Evolutionary conservation across 2,113 vertebrate genomes (phyloP), one percentile per base, ranked within the genome.

Genomic region (Podilymbus podiceps): DNA sequence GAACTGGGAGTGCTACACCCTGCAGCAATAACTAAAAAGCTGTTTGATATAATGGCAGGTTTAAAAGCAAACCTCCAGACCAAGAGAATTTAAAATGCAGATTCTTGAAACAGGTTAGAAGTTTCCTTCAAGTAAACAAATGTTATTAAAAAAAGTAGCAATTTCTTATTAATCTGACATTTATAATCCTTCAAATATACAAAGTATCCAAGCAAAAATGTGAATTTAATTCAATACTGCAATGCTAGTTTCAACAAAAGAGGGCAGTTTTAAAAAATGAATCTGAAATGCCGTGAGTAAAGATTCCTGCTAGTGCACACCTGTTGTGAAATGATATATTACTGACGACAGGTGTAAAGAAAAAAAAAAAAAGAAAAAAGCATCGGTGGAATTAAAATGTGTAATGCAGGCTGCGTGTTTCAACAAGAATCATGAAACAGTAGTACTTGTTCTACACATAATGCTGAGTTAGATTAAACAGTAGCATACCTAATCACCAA

Each of bases 21-120:
- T 97, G 86, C 95, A 97, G 97, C 97, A 79, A 95, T 95, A 97
- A 95, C 97, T 96, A 97, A 97, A 97, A 97, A 96, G 95, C 95
- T 96, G 83, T 38, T 92, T 94, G 92, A 97, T 92, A 95, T 92
- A 98, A 97, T 97, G 93, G 96, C 66, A 97, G 96, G 97, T 93
- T 97, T 97, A 97, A 97, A 97, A 97, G 96, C 90, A 97, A 95
- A 97, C 96, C 97, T 97, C 91, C 93, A 86, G 91, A 96, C 95
- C 96, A 96, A 93, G 91, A 96, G 92, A 95, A 95, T 96, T 96
- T 96, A 94, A 95, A 97, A 96, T 94, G 95, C 85, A 96, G 87
- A 97, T 91, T 95, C 86, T 86, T 66, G 31, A 95, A 97, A 85
- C 68, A 97, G 66, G 76, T 62, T 90, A 69, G 69, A 94, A 93